phyloP scores from a whole-genome alignment of 35 echinoderm and acorn worm species.

The Nesometra sesokonis region DNA sequence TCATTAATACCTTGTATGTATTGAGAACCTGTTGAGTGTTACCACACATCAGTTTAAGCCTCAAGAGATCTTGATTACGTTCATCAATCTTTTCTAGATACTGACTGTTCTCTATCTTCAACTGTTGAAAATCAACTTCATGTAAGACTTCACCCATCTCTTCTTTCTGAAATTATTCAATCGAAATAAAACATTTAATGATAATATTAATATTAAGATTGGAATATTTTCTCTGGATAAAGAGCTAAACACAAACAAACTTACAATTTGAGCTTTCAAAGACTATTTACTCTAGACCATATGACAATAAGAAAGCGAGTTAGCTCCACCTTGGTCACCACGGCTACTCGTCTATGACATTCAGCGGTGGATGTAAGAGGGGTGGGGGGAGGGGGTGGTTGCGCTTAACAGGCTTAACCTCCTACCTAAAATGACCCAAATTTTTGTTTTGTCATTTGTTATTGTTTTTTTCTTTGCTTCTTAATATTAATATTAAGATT shows the following conservation, averaged over 20 bases:
- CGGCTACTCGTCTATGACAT: too few relatives aligned
- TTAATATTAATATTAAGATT: too few relatives aligned
- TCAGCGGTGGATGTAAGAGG: too few relatives aligned
- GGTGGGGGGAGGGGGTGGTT: too few relatives aligned
- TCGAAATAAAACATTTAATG: background rate
- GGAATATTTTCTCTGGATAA: background rate
- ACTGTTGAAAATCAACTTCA: constrained; percentile 97
- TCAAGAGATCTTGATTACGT: constrained; percentile 81
- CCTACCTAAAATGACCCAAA: too few relatives aligned
- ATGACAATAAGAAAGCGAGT: background rate
- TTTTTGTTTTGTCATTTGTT: too few relatives aligned
- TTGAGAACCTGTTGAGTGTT: constrained; percentile 95
- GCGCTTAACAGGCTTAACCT: too few relatives aligned
- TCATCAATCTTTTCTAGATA: constrained; percentile 99
- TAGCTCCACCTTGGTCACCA: background rate
- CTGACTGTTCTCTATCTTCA: constrained; percentile 99
- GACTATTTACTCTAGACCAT: too few relatives aligned
- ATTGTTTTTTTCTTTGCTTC: too few relatives aligned
- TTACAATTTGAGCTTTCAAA: too few relatives aligned
- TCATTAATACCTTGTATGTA: constrained; percentile 97
- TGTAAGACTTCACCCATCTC: constrained; percentile 97
- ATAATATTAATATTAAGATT: too few relatives aligned
- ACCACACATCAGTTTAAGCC: constrained; percentile 91
- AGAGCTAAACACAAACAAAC: too few relatives aligned
- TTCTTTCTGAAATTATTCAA: constrained; percentile 86